phyloP scores from a whole-genome alignment of 2,797 vertebrate species.

The Lacerta agilis region DNA sequence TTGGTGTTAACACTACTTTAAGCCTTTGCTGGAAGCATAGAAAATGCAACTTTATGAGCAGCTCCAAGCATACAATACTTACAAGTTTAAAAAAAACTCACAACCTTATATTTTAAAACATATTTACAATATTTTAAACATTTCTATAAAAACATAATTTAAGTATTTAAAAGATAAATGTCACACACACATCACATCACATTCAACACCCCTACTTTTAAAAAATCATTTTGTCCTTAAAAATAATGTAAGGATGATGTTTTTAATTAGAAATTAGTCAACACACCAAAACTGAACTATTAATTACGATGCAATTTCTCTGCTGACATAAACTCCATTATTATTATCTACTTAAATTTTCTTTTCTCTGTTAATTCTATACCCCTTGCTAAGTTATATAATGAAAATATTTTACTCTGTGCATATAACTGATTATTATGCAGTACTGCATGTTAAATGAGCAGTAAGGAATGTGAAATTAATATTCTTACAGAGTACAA shows the following conservation, averaged over 20 bases:
- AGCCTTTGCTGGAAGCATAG: neutral
- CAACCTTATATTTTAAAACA: neutral
- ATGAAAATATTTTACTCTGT: neutral
- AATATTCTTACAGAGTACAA: neutral
- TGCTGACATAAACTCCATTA: constrained; percentile 12
- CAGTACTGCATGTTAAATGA: neutral
- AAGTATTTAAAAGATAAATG: neutral
- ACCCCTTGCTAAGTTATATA: neutral
- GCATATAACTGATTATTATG: constrained; percentile 7
- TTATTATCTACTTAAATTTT: accelerated
- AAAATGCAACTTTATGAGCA: neutral
- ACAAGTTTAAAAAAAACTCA: no score
- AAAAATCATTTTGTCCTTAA: neutral
- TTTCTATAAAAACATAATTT: neutral
- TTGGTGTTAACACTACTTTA: neutral
- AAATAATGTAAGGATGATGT: neutral
- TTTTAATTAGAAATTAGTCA: neutral
- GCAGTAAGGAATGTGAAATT: neutral
- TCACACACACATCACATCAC: neutral
- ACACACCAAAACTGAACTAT: neutral
- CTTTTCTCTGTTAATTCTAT: constrained; percentile 2
- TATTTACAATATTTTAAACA: neutral
- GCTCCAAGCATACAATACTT: neutral
- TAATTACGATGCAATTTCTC: neutral
- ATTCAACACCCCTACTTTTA: neutral